Evolutionary conservation across 2,113 vertebrate genomes (phyloP), one percentile per base, ranked within the genome.

Genomic region (Pithys albifrons): DNA sequence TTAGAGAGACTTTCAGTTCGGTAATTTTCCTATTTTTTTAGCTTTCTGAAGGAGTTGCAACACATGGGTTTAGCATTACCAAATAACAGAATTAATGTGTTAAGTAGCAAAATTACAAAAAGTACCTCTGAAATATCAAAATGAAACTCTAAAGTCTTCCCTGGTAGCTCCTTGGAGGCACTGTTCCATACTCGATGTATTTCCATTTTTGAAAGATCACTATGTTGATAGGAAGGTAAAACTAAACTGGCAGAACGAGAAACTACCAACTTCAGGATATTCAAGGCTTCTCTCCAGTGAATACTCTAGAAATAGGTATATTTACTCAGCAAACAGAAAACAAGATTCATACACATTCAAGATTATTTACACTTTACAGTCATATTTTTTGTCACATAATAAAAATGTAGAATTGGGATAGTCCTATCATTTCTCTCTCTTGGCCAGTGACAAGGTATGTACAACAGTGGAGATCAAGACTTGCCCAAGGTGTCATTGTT

Each of bases 111-210:
- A 90, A 72, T 54, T 29, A 82, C n/a, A 91, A 69, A 64, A 6
- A 73, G 46, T 96, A 99, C 99, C 99, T 99, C 99, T 35, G 99
- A 99, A 91, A 99, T 99, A 97, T 99, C 99, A 79, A 99, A 99
- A 85, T 99, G 99, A 89, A 99, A 99, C 90, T 99, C 99, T 88
- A 99, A 97, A 10, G 99, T 99, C 97, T 99, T 99, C 43, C 99
- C 99, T 9, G 99, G 99, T 41, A 99, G 97, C 57, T 99, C 99
- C 95, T 99, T 99, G 35, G 99, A 99, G 12, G 99, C 98, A 39
- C 98, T 99, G 16, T 99, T 99, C 99, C 99, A 99, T 41, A 99
- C 98, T 37, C 99, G 98, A 96, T 99, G 99, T 90, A 99, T 98
- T 95, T 99, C 99, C 73, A 99, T 97, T 97, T 99, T 99, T 80